Evolutionary conservation across 2,113 vertebrate species (phyloP).

Genomic region (Entelurus aequoreus): DNA sequence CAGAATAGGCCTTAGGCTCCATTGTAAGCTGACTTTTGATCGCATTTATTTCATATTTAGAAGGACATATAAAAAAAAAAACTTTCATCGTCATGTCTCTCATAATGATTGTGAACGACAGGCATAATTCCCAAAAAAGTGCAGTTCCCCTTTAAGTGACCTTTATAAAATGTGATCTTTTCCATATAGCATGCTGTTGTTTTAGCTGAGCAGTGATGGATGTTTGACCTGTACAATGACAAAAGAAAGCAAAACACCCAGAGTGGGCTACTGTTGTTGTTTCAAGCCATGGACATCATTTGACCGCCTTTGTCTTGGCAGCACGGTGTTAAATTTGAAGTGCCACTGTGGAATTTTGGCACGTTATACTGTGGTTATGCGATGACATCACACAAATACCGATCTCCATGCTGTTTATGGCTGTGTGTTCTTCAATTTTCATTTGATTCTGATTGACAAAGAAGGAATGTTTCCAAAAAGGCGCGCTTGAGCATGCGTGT

Average conservation of each 20-base stretch:
- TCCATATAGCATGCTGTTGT: conserved; percentile 15
- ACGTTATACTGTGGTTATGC: conserved; percentile 20
- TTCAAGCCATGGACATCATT: conserved; percentile 12
- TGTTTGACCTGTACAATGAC: conserved; percentile 25
- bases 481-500: not conserved
- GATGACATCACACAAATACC: conserved; percentile 41
- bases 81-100: too few relatives aligned
- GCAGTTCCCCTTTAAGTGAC: conserved; percentile 14
- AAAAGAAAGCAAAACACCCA: conserved; percentile 25
- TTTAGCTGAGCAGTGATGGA: conserved; percentile 27
- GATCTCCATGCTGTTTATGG: conserved; percentile 2
- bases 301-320: conserved; percentile 22
- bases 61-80: too few relatives aligned
- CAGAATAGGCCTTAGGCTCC: too few relatives aligned
- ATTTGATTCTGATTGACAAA: conserved; percentile 26
- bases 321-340: conserved; percentile 39
- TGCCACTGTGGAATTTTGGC: conserved; percentile 50
- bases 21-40: too few relatives aligned
- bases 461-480: conserved; percentile 21
- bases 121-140: too few relatives aligned
- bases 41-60: too few relatives aligned
- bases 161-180: not conserved
- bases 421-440: too few relatives aligned
- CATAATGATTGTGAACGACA: too few relatives aligned
- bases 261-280: conserved; percentile 11